A percentile compares a stretch with the other conserved stretches of the same genome.
Conservation (phyloP, 1,140 invertebrate genomes). For the Megathymus violae region DNA sequence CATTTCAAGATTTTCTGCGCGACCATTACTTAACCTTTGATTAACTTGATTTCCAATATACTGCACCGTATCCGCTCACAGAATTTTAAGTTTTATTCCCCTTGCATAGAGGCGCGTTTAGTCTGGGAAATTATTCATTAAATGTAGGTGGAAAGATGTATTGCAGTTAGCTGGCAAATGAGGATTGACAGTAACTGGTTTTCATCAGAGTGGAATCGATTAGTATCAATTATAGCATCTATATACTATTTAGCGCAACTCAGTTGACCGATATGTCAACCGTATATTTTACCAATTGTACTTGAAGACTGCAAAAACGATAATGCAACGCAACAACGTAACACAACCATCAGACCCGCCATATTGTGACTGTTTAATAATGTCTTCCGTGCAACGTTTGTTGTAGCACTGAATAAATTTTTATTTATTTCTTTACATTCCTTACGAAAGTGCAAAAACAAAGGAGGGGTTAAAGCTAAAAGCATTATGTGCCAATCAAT, state of each 20-base stretch:
- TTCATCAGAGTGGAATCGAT: constrained; percentile 12
- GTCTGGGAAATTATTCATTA: not conserved
- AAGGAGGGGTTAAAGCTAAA: too few relatives aligned
- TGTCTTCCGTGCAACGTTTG: too few relatives aligned
- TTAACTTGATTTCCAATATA: constrained; percentile 35
- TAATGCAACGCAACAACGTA: too few relatives aligned
- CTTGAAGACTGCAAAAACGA: too few relatives aligned
- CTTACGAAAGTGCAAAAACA: too few relatives aligned
- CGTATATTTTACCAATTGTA: too few relatives aligned
- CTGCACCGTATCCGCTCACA: not conserved
- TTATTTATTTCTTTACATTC: too few relatives aligned
- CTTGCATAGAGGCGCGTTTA: not conserved
- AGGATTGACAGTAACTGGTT: constrained; percentile 22
- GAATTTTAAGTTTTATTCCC: constrained; percentile 5
- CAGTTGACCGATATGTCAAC: not conserved
- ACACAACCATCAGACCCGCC: too few relatives aligned
- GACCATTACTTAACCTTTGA: constrained; percentile 44
- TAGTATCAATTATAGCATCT: constrained; percentile 18
- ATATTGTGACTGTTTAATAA: too few relatives aligned
- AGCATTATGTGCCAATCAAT: too few relatives aligned
- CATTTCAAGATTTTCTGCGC: constrained; percentile 46
- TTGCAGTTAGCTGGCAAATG: constrained; percentile 16
- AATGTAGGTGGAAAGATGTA: constrained; percentile 10
- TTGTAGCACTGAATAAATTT: too few relatives aligned
- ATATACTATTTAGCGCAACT: not conserved